Evolutionary conservation across 64 coral and sea anemone genomes (phyloP).

Genomic region (Montipora cactus): DNA sequence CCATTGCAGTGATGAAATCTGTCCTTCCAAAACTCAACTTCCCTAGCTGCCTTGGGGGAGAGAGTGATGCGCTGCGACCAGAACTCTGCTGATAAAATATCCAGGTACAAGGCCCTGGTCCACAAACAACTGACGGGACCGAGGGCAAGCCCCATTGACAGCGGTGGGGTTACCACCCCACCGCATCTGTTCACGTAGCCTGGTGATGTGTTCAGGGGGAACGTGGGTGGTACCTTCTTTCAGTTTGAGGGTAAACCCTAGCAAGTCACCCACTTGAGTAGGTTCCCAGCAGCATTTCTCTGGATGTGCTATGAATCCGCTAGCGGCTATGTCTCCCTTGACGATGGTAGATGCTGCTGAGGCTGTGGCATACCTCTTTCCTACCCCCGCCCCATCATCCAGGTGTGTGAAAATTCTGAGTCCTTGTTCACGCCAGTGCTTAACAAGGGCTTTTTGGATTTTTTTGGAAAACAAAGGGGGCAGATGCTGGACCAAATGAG

Average conservation of each 20-base stretch:
- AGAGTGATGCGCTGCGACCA: slow-evolving; percentile 13
- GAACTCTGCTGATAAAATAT: background rate
- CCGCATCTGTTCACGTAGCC: background rate
- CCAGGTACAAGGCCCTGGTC: slow-evolving; percentile 41
- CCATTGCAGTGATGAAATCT: slow-evolving; percentile 47
- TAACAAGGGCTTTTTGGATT: background rate
- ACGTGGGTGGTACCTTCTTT: background rate
- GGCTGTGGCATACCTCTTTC: background rate
- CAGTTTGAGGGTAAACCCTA: background rate
- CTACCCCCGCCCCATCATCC: background rate
- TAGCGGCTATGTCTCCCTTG: background rate
- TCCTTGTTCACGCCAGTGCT: background rate
- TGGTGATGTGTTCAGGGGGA: background rate
- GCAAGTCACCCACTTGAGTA: background rate
- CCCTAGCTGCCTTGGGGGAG: background rate
- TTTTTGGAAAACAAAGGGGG: background rate
- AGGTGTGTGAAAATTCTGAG: background rate
- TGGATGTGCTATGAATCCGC: background rate
- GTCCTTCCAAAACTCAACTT: slow-evolving; percentile 39
- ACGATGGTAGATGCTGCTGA: background rate
- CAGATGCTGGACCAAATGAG: background rate
- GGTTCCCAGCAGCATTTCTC: background rate
- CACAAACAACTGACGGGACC: slow-evolving; percentile 65
- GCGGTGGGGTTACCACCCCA: background rate
- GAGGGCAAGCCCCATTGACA: slow-evolving; percentile 74